phyloP scores from a whole-genome alignment of 2,797 vertebrate species.

The Anableps anableps region DNA sequence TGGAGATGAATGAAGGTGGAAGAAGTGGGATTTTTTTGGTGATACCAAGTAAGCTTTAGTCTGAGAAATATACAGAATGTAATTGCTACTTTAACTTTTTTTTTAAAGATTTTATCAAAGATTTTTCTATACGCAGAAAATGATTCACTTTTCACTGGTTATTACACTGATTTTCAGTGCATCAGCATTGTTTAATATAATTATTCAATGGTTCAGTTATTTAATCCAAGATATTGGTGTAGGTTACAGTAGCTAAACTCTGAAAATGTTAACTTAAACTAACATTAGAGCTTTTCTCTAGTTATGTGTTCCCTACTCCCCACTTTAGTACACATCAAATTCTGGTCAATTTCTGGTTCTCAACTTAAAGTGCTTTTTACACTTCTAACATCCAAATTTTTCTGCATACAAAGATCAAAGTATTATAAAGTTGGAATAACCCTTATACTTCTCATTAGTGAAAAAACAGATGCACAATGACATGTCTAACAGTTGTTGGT shows the following conservation, averaged over 20 bases:
- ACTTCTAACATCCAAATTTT: slow-evolving; percentile 58
- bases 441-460: slow-evolving; percentile 88
- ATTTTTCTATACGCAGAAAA: too few relatives aligned
- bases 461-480: slow-evolving; percentile 86
- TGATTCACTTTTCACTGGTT: too few relatives aligned
- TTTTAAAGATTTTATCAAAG: too few relatives aligned
- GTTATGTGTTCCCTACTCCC: slow-evolving; percentile 41
- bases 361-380: slow-evolving; percentile 42
- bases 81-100: neutral
- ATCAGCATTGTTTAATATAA: neutral
- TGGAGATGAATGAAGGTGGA: too few relatives aligned
- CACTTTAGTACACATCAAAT: slow-evolving; percentile 35
- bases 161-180: too few relatives aligned
- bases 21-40: neutral
- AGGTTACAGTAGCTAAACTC: slow-evolving; percentile 41
- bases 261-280: slow-evolving; percentile 46
- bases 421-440: slow-evolving; percentile 77
- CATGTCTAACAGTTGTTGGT: slow-evolving; percentile 84
- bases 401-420: slow-evolving; percentile 67
- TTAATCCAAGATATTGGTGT: slow-evolving; percentile 58
- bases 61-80: neutral
- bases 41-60: neutral
- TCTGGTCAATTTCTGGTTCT: slow-evolving; percentile 53
- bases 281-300: slow-evolving; percentile 59
- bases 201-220: slow-evolving; percentile 7